phyloP scores from a whole-genome alignment of 2,797 vertebrate genomes.

The Pangasius djambal region DNA sequence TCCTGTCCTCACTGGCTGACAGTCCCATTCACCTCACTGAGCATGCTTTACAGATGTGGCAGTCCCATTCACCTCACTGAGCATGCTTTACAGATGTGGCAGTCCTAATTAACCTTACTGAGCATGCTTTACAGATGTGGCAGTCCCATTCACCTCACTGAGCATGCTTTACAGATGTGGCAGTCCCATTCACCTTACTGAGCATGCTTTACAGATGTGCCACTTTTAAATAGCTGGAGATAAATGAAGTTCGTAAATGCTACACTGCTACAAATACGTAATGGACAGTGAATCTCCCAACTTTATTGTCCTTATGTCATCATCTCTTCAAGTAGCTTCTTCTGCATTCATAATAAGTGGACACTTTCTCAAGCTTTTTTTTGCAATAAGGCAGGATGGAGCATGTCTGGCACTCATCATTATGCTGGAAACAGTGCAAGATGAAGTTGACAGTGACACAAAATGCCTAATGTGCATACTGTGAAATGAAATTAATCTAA shows the following conservation, averaged over 20 bases:
- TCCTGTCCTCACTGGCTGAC: background rate
- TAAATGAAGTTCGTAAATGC: background rate
- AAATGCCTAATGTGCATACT: background rate
- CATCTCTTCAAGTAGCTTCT: background rate
- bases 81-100: background rate
- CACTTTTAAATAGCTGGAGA: background rate
- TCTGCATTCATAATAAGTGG: background rate
- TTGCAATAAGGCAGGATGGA: background rate
- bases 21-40: background rate
- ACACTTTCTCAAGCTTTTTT: background rate
- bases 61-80: background rate
- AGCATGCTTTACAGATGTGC: background rate
- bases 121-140: background rate
- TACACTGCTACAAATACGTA: background rate
- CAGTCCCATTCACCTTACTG: background rate
- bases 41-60: background rate
- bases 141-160: background rate
- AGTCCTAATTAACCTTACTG: background rate
- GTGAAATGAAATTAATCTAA: background rate
- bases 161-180: background rate
- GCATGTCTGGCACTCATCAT: background rate
- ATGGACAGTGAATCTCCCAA: too few species aligned
- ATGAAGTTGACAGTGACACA: background rate
- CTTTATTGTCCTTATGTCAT: background rate
- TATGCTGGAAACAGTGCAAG: background rate